Conservation (phyloP, 2,113 vertebrate genomes). For the Entelurus aequoreus region DNA sequence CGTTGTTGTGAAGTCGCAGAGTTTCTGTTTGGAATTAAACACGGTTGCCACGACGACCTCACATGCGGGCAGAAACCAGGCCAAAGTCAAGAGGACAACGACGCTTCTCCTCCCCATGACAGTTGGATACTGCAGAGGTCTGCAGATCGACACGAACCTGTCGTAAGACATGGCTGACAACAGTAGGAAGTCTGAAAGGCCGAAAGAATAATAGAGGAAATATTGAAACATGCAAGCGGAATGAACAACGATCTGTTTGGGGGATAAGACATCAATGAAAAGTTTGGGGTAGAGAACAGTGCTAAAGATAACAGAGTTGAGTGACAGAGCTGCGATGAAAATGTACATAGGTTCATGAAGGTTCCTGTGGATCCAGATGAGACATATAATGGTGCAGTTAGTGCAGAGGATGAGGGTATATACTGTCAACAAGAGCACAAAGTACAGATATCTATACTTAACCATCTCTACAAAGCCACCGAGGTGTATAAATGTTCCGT, state of each 20-base stretch:
- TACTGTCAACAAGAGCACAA: background rate
- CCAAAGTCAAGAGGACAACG: background rate
- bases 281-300: background rate
- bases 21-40: background rate
- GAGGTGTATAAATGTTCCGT: background rate
- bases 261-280: too few relatives aligned
- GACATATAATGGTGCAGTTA: background rate
- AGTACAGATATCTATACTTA: background rate
- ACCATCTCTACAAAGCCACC: background rate
- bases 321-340: background rate
- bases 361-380: slow-evolving; percentile 3
- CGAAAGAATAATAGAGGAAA: background rate
- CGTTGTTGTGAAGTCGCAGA: background rate
- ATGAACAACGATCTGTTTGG: too few relatives aligned
- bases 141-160: background rate
- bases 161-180: slow-evolving; percentile 3
- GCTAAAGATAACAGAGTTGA: background rate
- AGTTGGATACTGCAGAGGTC: too few relatives aligned
- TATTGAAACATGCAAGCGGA: too few relatives aligned
- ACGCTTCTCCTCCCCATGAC: background rate
- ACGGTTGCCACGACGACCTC: background rate
- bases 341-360: slow-evolving; percentile 2
- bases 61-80: background rate
- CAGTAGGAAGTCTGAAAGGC: background rate
- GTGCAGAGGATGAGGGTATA: background rate